Evolutionary conservation across 2,888 invertebrate species (phyloP).

Genomic region (Thereva nobilitata): DNA sequence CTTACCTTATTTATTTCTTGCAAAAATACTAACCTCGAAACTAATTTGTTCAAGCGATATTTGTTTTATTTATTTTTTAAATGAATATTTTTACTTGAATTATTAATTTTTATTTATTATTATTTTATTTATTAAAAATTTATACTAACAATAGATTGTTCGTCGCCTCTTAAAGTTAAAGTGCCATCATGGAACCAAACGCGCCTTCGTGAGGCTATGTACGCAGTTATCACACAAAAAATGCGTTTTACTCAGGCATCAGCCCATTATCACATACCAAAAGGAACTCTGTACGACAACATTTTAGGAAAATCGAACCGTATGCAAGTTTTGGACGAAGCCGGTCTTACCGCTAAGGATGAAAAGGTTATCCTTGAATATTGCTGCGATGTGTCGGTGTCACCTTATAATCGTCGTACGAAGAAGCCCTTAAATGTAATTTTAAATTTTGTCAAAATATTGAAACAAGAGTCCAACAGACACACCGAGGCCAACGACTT

Average conservation of each 20-base stretch:
- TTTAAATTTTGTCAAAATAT: conserved; percentile 68
- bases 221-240: conserved; percentile 73
- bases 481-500: conserved; percentile 66
- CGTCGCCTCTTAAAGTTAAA: conserved; percentile 72
- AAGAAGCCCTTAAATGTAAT: conserved; percentile 69
- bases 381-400: conserved; percentile 72
- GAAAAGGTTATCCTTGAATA: conserved; percentile 71
- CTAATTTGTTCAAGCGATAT: neutral
- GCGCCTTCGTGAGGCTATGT: conserved; percentile 75
- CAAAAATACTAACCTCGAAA: neutral
- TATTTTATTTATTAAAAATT: conserved; percentile 45
- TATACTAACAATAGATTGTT: conserved; percentile 59
- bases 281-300: conserved; percentile 78
- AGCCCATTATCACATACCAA: conserved; percentile 72
- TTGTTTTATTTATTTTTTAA: conserved; percentile 2
- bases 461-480: conserved; percentile 55
- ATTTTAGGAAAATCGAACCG: conserved; percentile 76
- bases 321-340: conserved; percentile 75
- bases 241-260: conserved; percentile 80
- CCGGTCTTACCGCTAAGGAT: conserved; percentile 64
- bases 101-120: conserved; percentile 47
- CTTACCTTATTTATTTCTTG: neutral
- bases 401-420: conserved; percentile 72
- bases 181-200: conserved; percentile 75
- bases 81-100: conserved; percentile 13